These are phyloP conservation scores for Bubo scandiacus DNA, from an alignment of 2,113 vertebrate species.

Conservation along the genomic window DNA sequence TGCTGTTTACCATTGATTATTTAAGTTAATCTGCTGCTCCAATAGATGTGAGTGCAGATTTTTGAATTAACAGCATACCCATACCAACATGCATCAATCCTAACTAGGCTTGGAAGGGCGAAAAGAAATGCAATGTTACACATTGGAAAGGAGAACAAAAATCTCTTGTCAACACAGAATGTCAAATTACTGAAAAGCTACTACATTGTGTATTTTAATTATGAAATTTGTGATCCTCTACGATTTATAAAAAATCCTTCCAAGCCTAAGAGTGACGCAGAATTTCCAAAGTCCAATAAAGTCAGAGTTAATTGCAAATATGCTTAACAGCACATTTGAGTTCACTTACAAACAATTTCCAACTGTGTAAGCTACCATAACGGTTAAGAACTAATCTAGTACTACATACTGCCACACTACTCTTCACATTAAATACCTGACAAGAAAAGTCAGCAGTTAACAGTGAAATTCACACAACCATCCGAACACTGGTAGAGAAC, in stretches of 20 bases:
- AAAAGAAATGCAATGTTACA: neutral
- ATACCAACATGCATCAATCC: conserved; percentile 51
- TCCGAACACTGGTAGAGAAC: conserved; percentile 4
- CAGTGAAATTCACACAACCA: conserved; percentile 47
- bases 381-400: conserved; percentile 39
- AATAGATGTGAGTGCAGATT: conserved; percentile 46
- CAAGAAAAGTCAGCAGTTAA: conserved; percentile 64
- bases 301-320: conserved; percentile 67
- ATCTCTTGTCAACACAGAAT: neutral
- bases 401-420: conserved; percentile 62
- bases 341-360: conserved; percentile 44
- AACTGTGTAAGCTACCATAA: conserved; percentile 46
- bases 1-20: conserved; percentile 58
- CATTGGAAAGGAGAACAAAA: neutral
- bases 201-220: neutral
- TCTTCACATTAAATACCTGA: conserved; percentile 47
- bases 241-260: conserved; percentile 44
- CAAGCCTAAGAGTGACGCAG: conserved; percentile 63
- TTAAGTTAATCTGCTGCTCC: conserved; percentile 39
- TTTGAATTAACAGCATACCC: conserved; percentile 58
- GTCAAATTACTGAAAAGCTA: neutral
- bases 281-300: conserved; percentile 63
- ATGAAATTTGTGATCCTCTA: neutral
- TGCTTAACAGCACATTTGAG: conserved; percentile 62
- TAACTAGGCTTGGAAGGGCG: conserved; percentile 60